Evolutionary conservation across 1,140 invertebrate genomes (phyloP).

Genomic region (Drosophila insularis): DNA sequence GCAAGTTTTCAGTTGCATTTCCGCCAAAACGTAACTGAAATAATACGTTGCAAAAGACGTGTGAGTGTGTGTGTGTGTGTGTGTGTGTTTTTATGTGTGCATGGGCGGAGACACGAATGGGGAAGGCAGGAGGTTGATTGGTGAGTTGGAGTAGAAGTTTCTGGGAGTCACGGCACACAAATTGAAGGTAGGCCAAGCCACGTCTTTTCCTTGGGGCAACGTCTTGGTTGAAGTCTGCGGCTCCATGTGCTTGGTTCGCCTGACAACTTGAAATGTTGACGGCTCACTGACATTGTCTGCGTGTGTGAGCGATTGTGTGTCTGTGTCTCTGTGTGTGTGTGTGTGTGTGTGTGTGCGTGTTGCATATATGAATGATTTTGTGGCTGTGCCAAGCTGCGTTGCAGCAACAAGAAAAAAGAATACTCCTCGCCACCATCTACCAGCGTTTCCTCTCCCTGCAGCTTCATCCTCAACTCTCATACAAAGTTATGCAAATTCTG

Average conservation of each 20-base stretch:
- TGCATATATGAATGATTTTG: conserved; percentile 79
- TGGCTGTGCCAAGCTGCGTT: conserved; percentile 57
- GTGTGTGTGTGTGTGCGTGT: conserved; percentile 36
- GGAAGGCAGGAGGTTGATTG: neutral
- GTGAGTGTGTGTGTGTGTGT: neutral
- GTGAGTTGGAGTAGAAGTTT: conserved; percentile 1
- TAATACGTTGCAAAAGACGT: conserved; percentile 65
- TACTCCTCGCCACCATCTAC: neutral
- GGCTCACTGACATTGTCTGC: conserved; percentile 66
- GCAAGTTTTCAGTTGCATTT: conserved; percentile 81
- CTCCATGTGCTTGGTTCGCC: conserved; percentile 39
- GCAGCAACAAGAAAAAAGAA: conserved; percentile 48
- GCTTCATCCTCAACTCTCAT: conserved; percentile 49
- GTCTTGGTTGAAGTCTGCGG: conserved; percentile 44
- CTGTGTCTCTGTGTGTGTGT: conserved; percentile 9
- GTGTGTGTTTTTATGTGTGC: neutral
- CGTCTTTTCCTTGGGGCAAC: conserved; percentile 38
- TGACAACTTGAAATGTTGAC: conserved; percentile 80
- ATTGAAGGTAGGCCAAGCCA: conserved; percentile 70
- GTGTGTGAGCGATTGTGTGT: conserved; percentile 33
- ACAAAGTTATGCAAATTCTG: conserved; percentile 81
- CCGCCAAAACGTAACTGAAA: conserved; percentile 77
- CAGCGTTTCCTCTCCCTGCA: neutral
- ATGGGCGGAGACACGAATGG: neutral
- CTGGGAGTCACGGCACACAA: conserved; percentile 49